phyloP scores from a whole-genome alignment of 1,140 invertebrate genomes.

The Papilio helenus region DNA sequence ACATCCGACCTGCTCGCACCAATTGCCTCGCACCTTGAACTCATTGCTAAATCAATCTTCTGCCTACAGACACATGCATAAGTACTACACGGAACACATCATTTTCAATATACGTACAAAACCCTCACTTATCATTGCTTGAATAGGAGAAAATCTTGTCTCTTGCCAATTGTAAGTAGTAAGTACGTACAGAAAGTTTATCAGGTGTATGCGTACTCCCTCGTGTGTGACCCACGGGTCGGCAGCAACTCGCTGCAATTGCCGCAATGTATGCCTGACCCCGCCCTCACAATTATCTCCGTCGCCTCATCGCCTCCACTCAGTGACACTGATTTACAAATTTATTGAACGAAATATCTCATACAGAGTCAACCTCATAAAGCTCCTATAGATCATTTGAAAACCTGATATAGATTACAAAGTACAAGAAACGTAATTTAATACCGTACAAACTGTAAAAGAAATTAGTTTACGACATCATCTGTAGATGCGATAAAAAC shows the following conservation, averaged over 20 bases:
- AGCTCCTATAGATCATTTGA: neutral
- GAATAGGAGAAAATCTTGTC: neutral
- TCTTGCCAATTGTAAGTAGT: neutral
- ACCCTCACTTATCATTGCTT: neutral
- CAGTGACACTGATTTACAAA: neutral
- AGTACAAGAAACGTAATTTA: neutral
- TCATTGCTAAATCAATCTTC: slow-evolving; percentile 14
- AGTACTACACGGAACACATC: neutral
- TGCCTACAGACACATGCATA: neutral
- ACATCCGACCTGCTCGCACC: neutral
- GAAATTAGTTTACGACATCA: neutral
- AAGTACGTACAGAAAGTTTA: neutral
- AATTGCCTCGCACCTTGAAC: neutral
- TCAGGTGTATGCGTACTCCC: neutral
- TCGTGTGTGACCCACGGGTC: neutral
- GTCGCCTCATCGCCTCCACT: neutral
- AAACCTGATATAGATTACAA: neutral
- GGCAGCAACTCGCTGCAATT: slow-evolving; percentile 49
- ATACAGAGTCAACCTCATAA: neutral
- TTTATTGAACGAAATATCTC: neutral
- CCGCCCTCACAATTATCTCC: slow-evolving; percentile 29
- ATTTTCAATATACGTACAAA: neutral
- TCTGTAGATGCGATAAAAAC: neutral
- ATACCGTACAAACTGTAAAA: neutral
- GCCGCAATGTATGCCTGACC: slow-evolving; percentile 53